A percentile compares a stretch with the other conserved stretches of the same genome.
phyloP scores from a whole-genome alignment of 92 coral and sea anemone species.

The Umimayanthus kanabou region DNA sequence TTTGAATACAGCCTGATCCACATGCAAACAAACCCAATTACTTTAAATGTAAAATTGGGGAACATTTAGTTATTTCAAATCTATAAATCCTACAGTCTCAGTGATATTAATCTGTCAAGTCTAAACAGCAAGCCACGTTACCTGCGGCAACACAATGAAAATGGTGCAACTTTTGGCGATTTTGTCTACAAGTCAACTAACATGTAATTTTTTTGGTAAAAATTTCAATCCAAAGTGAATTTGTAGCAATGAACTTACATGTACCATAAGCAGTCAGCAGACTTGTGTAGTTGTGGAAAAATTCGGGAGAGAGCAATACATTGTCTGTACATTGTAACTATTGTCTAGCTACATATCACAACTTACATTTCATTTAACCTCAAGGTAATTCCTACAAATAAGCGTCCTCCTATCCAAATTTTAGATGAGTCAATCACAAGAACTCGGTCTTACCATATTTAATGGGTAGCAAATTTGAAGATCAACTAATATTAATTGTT shows the following conservation, averaged over 20 bases:
- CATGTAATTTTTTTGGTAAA: too few species aligned
- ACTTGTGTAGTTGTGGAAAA: background rate
- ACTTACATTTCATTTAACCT: background rate
- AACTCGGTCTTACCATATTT: background rate
- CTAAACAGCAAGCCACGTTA: background rate
- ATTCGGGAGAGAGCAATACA: background rate
- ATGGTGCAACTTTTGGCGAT: too few species aligned
- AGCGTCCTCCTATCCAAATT: background rate
- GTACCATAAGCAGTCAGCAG: conserved; percentile 6
- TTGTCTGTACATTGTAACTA: background rate
- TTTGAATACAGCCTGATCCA: background rate
- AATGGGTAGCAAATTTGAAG: background rate
- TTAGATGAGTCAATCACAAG: background rate
- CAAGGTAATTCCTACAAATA: background rate
- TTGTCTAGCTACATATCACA: background rate
- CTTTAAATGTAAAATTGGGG: background rate
- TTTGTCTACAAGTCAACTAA: too few species aligned
- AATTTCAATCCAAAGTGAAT: too few species aligned
- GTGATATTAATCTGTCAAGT: background rate
- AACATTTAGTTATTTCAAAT: background rate
- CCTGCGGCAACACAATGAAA: background rate
- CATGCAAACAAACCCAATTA: background rate
- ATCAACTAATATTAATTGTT: too few species aligned
- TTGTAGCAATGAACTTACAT: background rate
- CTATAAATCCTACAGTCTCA: background rate